Percentiles rank a stretch among this genome's conserved stretches.
Evolutionary conservation across 92 coral and sea anemone genomes (phyloP).

Genomic region (Paragorgia papillata): DNA sequence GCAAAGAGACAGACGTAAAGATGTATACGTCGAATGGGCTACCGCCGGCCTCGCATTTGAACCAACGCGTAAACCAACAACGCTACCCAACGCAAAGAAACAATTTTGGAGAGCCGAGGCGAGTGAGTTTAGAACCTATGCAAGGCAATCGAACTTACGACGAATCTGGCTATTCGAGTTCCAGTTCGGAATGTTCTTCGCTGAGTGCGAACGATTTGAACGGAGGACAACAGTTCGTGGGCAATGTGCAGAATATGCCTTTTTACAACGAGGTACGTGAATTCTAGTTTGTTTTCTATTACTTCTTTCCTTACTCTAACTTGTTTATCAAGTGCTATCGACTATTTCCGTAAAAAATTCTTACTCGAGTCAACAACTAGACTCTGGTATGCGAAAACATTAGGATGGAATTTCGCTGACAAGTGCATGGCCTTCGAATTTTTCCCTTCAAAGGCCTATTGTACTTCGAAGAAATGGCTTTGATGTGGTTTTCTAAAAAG

Average conservation of each 20-base stretch:
- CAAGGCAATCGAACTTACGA: slow-evolving; percentile 32
- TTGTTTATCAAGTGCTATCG: not conserved
- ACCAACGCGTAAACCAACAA: slow-evolving; percentile 41
- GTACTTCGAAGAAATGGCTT: too few relatives aligned
- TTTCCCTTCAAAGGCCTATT: not conserved
- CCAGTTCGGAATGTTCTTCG: slow-evolving; percentile 35
- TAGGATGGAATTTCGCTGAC: not conserved
- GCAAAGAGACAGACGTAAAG: slow-evolving; percentile 42
- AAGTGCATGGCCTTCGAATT: too few relatives aligned
- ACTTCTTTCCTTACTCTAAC: not conserved
- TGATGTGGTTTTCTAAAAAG: too few relatives aligned
- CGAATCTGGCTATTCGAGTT: slow-evolving; percentile 39
- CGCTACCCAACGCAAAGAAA: slow-evolving; percentile 37
- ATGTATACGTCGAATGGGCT: slow-evolving; percentile 41
- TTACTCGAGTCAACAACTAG: not conserved
- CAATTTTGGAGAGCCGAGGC: slow-evolving; percentile 7
- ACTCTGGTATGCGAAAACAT: not conserved
- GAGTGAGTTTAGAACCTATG: not conserved
- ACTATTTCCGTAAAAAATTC: not conserved
- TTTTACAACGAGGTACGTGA: slow-evolving; percentile 11
- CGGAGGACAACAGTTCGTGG: slow-evolving; percentile 24
- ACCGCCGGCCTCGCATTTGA: slow-evolving; percentile 39
- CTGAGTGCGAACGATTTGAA: slow-evolving; percentile 35
- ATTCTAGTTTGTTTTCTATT: not conserved
- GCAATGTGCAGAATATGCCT: slow-evolving; percentile 30